These are phyloP conservation scores for Psettodes erumei DNA, from an alignment of 2,113 vertebrate species.

Conservation along the genomic window DNA sequence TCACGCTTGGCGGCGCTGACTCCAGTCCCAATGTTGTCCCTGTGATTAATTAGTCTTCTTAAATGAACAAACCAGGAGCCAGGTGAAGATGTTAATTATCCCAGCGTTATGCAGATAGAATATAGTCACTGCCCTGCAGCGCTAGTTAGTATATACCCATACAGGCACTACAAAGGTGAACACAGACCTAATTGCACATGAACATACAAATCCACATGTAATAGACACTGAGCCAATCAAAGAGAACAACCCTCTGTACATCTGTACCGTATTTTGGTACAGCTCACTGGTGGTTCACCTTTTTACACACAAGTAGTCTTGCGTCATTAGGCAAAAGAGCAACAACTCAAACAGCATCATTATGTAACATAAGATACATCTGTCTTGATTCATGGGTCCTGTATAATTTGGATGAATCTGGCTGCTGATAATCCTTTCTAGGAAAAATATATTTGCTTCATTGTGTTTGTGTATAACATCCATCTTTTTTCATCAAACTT, in stretches of 20 bases:
- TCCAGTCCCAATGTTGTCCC: constrained; percentile 74
- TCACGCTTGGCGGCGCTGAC: constrained; percentile 74
- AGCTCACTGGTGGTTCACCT: no score
- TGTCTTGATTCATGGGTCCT: constrained; percentile 2
- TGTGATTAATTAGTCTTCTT: constrained; percentile 82
- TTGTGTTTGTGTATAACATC: background rate
- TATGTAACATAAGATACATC: constrained; percentile 38
- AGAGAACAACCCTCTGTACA: constrained; percentile 7
- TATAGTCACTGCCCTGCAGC: constrained; percentile 43
- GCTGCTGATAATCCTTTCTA: background rate
- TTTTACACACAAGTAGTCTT: background rate
- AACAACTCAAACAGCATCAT: constrained; percentile 30
- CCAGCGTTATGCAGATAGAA: constrained; percentile 68
- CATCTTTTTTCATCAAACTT: no score
- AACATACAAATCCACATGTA: constrained; percentile 2
- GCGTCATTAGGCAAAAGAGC: constrained; percentile 17
- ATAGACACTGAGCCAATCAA: background rate
- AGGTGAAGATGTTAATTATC: constrained; percentile 83
- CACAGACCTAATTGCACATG: background rate
- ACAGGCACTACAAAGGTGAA: constrained; percentile 10
- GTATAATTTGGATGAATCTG: background rate
- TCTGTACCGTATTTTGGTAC: background rate
- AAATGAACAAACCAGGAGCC: constrained; percentile 76
- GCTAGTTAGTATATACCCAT: constrained; percentile 23
- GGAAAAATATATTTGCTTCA: background rate